Percentiles rank a stretch among this genome's conserved stretches.
Evolutionary conservation across 2,113 vertebrate species (phyloP).

Genomic region (Rhombomys opimus): DNA sequence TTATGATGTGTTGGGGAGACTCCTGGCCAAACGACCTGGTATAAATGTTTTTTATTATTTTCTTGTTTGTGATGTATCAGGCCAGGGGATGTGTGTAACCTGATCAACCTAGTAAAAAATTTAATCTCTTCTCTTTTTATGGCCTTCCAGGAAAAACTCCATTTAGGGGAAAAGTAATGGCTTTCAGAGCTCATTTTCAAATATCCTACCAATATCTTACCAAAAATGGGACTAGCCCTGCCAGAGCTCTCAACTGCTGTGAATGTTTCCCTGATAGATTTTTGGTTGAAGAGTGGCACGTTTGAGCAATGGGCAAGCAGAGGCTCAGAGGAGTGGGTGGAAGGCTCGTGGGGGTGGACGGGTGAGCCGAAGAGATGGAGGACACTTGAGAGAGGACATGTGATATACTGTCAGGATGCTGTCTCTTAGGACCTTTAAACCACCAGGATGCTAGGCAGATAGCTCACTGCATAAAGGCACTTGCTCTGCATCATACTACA

Average conservation of each 20-base stretch:
- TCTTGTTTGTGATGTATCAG: constrained; percentile 71
- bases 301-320: background rate
- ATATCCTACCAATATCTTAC: constrained; percentile 50
- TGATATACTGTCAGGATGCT: background rate
- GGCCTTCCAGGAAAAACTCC: constrained; percentile 67
- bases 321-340: background rate
- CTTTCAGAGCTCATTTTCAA: constrained; percentile 71
- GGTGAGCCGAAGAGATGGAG: background rate
- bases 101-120: constrained; percentile 77
- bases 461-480: too few species aligned
- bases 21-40: constrained; percentile 62
- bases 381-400: background rate
- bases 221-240: background rate
- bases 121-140: constrained; percentile 76
- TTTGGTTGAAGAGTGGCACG: background rate
- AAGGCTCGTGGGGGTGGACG: background rate
- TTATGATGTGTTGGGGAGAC: constrained; percentile 72
- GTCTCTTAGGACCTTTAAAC: background rate
- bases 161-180: constrained; percentile 70
- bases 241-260: background rate
- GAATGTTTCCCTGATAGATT: background rate
- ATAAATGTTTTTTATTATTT: constrained; percentile 75
- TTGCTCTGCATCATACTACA: background rate
- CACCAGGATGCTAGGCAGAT: background rate
- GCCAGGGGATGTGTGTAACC: constrained; percentile 75